Evolutionary conservation across 2,113 vertebrate species (phyloP).

Genomic region (Cynoglossus semilaevis): DNA sequence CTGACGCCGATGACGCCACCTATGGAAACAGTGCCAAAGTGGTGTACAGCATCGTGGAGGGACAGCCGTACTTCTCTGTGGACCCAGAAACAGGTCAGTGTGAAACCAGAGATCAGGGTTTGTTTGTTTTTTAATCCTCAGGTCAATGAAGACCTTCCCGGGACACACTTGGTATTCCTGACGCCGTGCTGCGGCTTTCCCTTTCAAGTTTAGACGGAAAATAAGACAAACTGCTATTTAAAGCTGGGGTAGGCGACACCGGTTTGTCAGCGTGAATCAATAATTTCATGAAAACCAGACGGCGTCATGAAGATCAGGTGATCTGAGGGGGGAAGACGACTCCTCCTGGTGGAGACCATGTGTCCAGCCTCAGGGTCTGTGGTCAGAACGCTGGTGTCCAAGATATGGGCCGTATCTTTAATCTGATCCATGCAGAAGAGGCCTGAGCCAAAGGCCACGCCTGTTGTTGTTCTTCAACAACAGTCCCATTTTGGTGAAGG

Average conservation of each 20-base stretch:
- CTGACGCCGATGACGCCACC: slow-evolving; percentile 88
- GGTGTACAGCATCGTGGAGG: slow-evolving; percentile 94
- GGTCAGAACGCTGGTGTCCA: too few relatives aligned
- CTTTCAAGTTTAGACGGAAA: neutral
- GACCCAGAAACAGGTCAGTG: slow-evolving; percentile 90
- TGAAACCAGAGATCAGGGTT: neutral
- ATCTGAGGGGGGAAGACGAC: neutral
- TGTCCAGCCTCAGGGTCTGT: too few relatives aligned
- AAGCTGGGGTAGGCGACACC: neutral
- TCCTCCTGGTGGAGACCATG: too few relatives aligned
- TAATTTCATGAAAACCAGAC: neutral
- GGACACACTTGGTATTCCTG: too few relatives aligned
- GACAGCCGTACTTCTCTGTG: slow-evolving; percentile 95
- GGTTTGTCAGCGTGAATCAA: neutral
- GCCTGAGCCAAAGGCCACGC: too few relatives aligned
- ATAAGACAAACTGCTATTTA: neutral
- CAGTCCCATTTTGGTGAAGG: too few relatives aligned
- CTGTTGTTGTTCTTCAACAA: too few relatives aligned
- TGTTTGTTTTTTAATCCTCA: neutral
- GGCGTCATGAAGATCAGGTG: neutral
- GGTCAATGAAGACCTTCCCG: neutral
- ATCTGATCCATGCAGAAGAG: too few relatives aligned
- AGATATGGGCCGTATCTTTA: too few relatives aligned
- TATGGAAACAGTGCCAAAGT: slow-evolving; percentile 93
- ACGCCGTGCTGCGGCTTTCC: too few relatives aligned